A percentile compares a stretch with the other conserved stretches of the same genome.
These are phyloP conservation scores for Amblyteles armatorius DNA, from an alignment of 2,888 invertebrate genomes.

Conservation along the genomic window DNA sequence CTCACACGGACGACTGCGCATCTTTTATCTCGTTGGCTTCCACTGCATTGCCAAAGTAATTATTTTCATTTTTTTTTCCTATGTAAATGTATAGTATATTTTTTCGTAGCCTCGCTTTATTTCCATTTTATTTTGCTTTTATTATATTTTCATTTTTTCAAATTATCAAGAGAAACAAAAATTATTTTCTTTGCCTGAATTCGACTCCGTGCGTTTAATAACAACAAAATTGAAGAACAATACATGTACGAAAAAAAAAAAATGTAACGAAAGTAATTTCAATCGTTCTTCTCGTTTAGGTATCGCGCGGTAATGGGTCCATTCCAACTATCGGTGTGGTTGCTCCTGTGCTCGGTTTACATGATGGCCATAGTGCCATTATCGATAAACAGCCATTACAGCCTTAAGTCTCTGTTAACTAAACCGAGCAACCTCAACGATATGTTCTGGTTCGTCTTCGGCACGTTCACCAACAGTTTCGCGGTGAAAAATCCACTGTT, in stretches of 20 bases:
- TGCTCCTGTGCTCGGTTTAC: conserved; percentile 90
- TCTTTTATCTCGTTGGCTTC: conserved; percentile 91
- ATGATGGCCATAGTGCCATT: conserved; percentile 91
- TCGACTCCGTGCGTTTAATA: background rate
- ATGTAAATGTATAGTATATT: background rate
- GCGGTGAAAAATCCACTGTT: conserved; percentile 85
- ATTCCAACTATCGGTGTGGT: conserved; percentile 93
- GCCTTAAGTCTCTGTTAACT: conserved; percentile 88
- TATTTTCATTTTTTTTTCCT: too few relatives aligned
- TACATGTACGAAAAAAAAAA: background rate
- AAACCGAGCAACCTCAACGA: conserved; percentile 91
- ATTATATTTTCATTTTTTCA: too few relatives aligned
- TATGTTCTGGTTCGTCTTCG: conserved; percentile 95
- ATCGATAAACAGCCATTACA: conserved; percentile 89
- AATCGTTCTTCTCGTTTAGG: conserved; percentile 82
- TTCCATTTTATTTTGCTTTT: background rate
- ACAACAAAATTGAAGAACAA: background rate
- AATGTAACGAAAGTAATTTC: background rate
- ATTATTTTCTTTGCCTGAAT: background rate
- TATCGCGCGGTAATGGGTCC: conserved; percentile 94
- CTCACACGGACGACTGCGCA: conserved; percentile 91
- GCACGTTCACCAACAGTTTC: conserved; percentile 93
- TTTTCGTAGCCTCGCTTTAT: background rate
- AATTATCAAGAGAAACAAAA: too few relatives aligned
- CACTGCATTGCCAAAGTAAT: conserved; percentile 91